Evolutionary conservation across 2,888 invertebrate genomes (phyloP).

Genomic region (Philhelius pedissequus): DNA sequence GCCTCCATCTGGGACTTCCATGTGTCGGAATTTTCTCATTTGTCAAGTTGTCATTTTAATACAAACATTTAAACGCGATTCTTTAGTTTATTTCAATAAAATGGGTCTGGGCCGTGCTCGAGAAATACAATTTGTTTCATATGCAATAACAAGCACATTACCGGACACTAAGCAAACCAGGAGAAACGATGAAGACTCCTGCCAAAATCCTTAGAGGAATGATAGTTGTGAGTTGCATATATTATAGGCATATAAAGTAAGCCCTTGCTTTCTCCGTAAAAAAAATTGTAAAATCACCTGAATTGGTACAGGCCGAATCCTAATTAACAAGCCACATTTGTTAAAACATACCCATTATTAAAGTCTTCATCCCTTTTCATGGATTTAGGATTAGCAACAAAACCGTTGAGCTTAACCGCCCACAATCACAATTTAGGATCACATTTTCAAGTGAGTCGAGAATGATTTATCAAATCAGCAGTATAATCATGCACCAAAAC

Average conservation of each 20-base stretch:
- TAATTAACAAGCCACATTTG: background rate
- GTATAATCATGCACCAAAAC: slow-evolving; percentile 3
- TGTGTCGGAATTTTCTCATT: background rate
- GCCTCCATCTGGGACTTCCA: slow-evolving; percentile 8
- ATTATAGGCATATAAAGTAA: no score
- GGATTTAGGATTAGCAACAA: background rate
- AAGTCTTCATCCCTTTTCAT: slow-evolving; percentile 4
- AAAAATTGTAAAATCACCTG: background rate
- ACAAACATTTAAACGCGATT: background rate
- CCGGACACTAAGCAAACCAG: no score
- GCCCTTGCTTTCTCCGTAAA: slow-evolving; percentile 4
- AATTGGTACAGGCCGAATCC: background rate
- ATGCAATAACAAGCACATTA: no score
- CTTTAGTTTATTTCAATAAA: background rate
- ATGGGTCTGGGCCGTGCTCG: background rate
- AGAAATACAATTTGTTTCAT: no score
- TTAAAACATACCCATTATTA: background rate
- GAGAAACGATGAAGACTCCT: no score
- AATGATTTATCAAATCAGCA: background rate
- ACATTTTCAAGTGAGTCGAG: background rate
- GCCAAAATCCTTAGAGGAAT: no score
- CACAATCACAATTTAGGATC: slow-evolving; percentile 8
- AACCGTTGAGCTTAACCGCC: slow-evolving; percentile 3
- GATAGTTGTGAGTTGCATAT: no score
- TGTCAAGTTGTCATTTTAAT: background rate